These are phyloP conservation scores for Morphnarchus princeps DNA, from an alignment of 2,113 vertebrate species.

Conservation along the genomic window DNA sequence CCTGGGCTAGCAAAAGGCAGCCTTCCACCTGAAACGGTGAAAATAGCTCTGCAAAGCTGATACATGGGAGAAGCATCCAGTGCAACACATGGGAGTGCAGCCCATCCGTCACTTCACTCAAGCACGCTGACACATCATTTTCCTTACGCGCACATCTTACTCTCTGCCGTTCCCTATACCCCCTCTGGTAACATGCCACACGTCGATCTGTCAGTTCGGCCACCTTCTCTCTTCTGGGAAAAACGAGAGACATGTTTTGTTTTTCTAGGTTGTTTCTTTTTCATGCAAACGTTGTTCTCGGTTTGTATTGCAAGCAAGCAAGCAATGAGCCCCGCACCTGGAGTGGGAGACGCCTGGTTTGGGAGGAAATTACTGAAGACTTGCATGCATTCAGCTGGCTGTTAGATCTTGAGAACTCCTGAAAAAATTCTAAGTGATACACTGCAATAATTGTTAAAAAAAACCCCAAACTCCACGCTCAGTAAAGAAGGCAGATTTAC, in stretches of 20 bases:
- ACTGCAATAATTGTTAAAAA: neutral
- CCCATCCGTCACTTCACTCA: neutral
- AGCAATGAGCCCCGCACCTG: neutral
- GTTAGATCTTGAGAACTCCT: neutral
- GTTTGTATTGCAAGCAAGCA: neutral
- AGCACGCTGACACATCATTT: neutral
- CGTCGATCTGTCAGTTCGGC: neutral
- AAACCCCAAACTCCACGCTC: neutral
- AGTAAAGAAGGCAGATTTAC: slow-evolving; percentile 15
- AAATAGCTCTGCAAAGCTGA: neutral
- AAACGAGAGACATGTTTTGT: neutral
- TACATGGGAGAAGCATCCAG: neutral
- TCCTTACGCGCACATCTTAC: neutral
- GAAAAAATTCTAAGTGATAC: neutral
- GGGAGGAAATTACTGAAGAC: neutral
- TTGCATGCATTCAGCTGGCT: neutral
- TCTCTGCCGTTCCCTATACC: neutral
- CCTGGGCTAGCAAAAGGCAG: neutral
- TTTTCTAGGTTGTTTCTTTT: slow-evolving; percentile 8
- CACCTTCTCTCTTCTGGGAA: neutral
- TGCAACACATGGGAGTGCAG: neutral
- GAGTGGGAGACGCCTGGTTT: neutral
- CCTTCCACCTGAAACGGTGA: neutral
- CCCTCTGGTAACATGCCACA: neutral
- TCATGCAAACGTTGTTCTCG: slow-evolving; percentile 19